Percentiles rank a stretch among this genome's conserved stretches.
Evolutionary conservation across 2,113 vertebrate species (phyloP).

Genomic region (Hydrolagus affinis): DNA sequence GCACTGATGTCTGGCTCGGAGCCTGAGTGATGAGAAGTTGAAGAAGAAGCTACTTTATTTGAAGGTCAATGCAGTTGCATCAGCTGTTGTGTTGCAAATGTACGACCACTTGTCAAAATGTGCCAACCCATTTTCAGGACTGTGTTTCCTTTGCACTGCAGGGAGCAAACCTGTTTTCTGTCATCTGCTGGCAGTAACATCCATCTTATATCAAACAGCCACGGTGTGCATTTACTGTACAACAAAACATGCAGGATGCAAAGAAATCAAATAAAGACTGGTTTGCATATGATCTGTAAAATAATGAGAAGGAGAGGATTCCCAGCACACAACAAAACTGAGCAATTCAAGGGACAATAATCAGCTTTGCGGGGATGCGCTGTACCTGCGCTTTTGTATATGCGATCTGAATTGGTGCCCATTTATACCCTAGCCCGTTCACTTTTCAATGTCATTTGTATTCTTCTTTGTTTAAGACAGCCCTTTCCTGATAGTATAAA

Average conservation of each 20-base stretch:
- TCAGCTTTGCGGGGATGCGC: no score
- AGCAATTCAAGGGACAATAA: no score
- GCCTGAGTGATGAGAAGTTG: conserved; percentile 43
- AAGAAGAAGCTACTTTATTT: conserved; percentile 19
- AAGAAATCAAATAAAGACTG: background rate
- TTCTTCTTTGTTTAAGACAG: background rate
- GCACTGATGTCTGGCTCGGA: conserved; percentile 83
- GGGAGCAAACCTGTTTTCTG: background rate
- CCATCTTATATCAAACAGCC: no score
- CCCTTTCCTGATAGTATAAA: background rate
- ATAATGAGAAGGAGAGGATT: background rate
- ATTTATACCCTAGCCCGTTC: background rate
- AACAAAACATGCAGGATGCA: no score
- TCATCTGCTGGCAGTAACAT: conserved; percentile 18
- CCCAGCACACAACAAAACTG: background rate
- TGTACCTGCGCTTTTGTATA: background rate
- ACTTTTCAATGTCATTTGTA: background rate
- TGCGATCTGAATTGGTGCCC: background rate
- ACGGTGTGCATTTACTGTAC: no score
- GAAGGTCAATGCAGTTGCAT: conserved; percentile 24
- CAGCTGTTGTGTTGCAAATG: background rate
- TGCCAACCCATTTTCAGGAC: conserved; percentile 20
- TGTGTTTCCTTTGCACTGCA: conserved; percentile 25
- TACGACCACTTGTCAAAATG: background rate
- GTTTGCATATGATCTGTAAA: background rate